A percentile compares a stretch with the other conserved stretches of the same genome.
Conservation (phyloP, 2,797 vertebrate species). For the Cossypha niveicapilla region DNA sequence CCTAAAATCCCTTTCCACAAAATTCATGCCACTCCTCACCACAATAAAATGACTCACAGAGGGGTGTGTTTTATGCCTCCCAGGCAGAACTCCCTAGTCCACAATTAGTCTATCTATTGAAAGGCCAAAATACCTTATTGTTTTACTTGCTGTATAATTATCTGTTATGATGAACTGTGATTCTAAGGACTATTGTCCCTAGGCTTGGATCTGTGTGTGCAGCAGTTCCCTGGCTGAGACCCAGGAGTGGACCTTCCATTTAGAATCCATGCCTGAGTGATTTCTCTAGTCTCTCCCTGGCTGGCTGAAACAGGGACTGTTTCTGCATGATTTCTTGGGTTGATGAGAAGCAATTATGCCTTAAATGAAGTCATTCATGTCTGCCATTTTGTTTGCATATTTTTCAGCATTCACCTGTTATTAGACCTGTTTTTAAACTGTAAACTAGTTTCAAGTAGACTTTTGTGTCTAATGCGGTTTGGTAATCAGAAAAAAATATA, state of each 20-base stretch:
- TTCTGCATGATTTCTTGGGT: slow-evolving; percentile 85
- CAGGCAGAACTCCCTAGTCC: slow-evolving; percentile 74
- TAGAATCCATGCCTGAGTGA: slow-evolving; percentile 79
- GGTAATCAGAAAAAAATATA: slow-evolving; percentile 78
- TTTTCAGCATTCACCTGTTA: slow-evolving; percentile 82
- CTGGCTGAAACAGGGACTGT: slow-evolving; percentile 77
- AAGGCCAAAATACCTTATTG: slow-evolving; percentile 78
- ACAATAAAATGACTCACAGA: slow-evolving; percentile 71
- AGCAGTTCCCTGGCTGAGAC: slow-evolving; percentile 71
- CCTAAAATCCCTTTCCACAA: slow-evolving; percentile 73
- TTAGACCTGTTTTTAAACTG: slow-evolving; percentile 83
- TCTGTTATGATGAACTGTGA: slow-evolving; percentile 81
- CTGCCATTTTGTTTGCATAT: slow-evolving; percentile 86
- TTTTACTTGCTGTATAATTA: slow-evolving; percentile 80
- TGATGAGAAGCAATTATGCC: slow-evolving; percentile 84
- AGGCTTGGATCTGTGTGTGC: slow-evolving; percentile 73
- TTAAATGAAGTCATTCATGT: slow-evolving; percentile 85
- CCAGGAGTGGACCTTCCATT: slow-evolving; percentile 80
- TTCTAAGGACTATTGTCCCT: slow-evolving; percentile 78
- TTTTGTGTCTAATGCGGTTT: slow-evolving; percentile 77
- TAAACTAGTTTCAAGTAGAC: slow-evolving; percentile 81
- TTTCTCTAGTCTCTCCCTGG: slow-evolving; percentile 74
- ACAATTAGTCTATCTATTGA: slow-evolving; percentile 80
- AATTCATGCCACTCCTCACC: slow-evolving; percentile 69
- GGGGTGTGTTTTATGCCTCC: slow-evolving; percentile 72